Conservation (phyloP, 1,140 invertebrate species). For the Dolichoris vasculosae region DNA sequence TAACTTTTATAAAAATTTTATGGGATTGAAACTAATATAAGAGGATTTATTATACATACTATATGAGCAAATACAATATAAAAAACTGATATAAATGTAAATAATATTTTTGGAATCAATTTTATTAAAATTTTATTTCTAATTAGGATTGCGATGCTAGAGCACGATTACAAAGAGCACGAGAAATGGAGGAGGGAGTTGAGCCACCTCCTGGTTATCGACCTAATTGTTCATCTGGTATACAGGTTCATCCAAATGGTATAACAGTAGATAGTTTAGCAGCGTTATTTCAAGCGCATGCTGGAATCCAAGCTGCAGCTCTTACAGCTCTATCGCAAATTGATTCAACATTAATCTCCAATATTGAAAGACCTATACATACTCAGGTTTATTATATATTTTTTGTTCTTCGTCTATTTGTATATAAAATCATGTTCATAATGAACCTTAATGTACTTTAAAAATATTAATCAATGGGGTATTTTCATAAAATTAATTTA, state of each 20-base stretch:
- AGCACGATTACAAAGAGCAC: slow-evolving; percentile 80
- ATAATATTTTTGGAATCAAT: background rate
- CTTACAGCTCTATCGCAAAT: slow-evolving; percentile 74
- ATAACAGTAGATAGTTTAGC: slow-evolving; percentile 78
- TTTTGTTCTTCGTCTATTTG: background rate
- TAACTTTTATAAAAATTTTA: background rate
- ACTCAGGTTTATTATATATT: slow-evolving; percentile 78
- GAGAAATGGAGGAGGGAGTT: slow-evolving; percentile 86
- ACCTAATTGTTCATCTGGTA: slow-evolving; percentile 68
- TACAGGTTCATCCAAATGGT: slow-evolving; percentile 77
- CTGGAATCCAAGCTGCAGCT: slow-evolving; percentile 73
- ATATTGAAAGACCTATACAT: slow-evolving; percentile 79
- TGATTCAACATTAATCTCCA: slow-evolving; percentile 72
- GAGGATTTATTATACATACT: too few species aligned
- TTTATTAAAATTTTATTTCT: background rate
- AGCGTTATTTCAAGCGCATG: slow-evolving; percentile 78
- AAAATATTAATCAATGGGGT: too few species aligned
- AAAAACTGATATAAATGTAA: background rate
- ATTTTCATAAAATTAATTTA: too few species aligned
- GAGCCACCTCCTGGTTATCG: slow-evolving; percentile 80
- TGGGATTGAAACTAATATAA: background rate
- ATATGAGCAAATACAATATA: background rate
- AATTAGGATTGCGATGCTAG: slow-evolving; percentile 82
- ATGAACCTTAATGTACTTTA: too few species aligned
- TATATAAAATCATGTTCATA: too few species aligned